phyloP scores from a whole-genome alignment of 2,113 vertebrate species.

The Chionis minor region DNA sequence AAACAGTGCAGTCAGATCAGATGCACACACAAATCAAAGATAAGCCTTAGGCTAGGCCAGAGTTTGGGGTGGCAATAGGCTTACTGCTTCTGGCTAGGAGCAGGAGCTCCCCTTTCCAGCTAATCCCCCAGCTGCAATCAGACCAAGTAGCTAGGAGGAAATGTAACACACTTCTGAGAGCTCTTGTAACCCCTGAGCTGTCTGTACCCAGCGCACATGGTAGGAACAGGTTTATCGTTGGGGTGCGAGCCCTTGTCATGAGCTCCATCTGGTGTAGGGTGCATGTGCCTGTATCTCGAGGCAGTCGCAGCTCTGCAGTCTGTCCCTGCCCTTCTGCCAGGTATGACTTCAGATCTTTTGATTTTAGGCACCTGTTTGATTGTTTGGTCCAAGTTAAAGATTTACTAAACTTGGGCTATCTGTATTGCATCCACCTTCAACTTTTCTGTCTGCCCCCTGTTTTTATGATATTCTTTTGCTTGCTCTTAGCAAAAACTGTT shows the following conservation, averaged over 20 bases:
- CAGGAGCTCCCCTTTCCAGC: background rate
- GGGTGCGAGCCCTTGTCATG: background rate
- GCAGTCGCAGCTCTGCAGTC: background rate
- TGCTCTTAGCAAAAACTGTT: background rate
- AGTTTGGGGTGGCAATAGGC: background rate
- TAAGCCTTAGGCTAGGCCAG: background rate
- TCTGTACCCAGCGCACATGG: background rate
- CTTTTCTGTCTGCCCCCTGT: background rate
- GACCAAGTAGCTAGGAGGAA: background rate
- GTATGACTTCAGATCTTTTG: background rate
- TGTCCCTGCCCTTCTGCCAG: background rate
- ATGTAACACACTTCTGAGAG: background rate
- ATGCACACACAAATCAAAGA: background rate
- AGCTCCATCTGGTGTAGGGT: background rate
- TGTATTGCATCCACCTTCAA: background rate
- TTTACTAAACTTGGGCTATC: background rate
- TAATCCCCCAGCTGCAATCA: background rate
- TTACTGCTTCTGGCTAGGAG: background rate
- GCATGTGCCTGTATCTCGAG: accelerated
- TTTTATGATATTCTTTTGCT: background rate
- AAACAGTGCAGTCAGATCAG: background rate
- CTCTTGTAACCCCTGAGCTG: background rate
- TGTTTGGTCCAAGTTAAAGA: background rate
- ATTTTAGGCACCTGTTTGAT: background rate
- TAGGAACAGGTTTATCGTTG: background rate